Conservation (phyloP, 2,113 vertebrate genomes). For the Percina caprodes region DNA sequence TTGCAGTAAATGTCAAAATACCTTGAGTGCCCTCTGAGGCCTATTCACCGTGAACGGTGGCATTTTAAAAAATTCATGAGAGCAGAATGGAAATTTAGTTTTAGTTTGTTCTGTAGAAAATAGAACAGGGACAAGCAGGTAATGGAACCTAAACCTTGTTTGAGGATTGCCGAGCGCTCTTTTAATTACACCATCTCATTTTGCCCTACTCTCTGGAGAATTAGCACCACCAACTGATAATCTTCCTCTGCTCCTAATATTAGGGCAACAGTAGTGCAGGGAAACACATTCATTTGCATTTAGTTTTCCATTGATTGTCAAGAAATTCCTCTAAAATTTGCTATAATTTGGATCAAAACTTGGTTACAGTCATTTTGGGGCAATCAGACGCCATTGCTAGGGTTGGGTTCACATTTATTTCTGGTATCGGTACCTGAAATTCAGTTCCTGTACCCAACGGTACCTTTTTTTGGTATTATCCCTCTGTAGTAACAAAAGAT, state of each 20-base stretch:
- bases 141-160: neutral
- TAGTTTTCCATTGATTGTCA: neutral
- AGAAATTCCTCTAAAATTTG: too few relatives aligned
- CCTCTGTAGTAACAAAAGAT: too few relatives aligned
- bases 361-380: too few relatives aligned
- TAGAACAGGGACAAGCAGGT: conserved; percentile 5
- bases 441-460: too few relatives aligned
- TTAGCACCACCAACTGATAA: neutral
- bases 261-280: neutral
- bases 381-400: too few relatives aligned
- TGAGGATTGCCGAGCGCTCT: neutral
- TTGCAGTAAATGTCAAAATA: conserved; percentile 59
- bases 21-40: conserved; percentile 8
- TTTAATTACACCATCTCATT: neutral
- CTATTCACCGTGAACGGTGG: conserved; percentile 25
- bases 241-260: neutral
- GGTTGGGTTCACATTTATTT: too few relatives aligned
- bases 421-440: too few relatives aligned
- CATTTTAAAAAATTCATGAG: conserved; percentile 68
- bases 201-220: neutral
- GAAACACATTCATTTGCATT: neutral
- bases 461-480: too few relatives aligned
- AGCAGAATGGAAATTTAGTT: conserved; percentile 62
- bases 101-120: conserved; percentile 13
- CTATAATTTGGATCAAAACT: neutral